These are phyloP conservation scores for Cephus runcator DNA, from an alignment of 2,888 invertebrate species.

Conservation along the genomic window DNA sequence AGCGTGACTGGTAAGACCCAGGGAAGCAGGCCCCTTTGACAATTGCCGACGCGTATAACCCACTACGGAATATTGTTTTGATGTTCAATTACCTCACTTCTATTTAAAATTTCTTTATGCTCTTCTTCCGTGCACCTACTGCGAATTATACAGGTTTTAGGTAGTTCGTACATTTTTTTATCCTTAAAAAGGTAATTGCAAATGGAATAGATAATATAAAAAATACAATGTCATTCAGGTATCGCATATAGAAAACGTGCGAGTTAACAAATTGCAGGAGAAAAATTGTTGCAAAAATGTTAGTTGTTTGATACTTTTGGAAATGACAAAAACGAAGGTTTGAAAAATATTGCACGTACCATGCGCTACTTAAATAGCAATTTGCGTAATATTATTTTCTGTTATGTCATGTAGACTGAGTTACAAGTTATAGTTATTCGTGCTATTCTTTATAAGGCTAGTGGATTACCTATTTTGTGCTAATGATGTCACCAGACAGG, in stretches of 20 bases:
- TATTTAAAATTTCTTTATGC: conserved; percentile 5
- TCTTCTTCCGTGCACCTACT: neutral
- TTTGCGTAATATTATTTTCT: neutral
- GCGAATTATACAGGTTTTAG: neutral
- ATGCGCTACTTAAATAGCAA: neutral
- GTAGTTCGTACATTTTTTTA: neutral
- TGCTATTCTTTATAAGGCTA: neutral
- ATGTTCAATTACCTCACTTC: conserved; percentile 35
- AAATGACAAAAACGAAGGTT: neutral
- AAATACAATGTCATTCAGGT: neutral
- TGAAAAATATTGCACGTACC: neutral
- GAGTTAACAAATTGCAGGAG: neutral
- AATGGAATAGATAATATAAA: neutral
- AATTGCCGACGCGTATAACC: conserved; percentile 45
- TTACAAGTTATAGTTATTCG: neutral
- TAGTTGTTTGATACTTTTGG: neutral
- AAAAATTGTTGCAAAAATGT: neutral
- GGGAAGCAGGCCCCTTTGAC: conserved; percentile 47
- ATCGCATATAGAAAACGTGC: neutral
- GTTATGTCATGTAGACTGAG: neutral
- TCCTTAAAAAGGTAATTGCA: neutral
- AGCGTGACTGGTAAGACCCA: conserved; percentile 57
- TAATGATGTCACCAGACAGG: neutral
- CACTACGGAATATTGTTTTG: conserved; percentile 39
- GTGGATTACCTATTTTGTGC: neutral